Evolutionary conservation across 2,113 vertebrate genomes (phyloP), one percentile per base, ranked within the genome.

Genomic region (Vicugna pacos): DNA sequence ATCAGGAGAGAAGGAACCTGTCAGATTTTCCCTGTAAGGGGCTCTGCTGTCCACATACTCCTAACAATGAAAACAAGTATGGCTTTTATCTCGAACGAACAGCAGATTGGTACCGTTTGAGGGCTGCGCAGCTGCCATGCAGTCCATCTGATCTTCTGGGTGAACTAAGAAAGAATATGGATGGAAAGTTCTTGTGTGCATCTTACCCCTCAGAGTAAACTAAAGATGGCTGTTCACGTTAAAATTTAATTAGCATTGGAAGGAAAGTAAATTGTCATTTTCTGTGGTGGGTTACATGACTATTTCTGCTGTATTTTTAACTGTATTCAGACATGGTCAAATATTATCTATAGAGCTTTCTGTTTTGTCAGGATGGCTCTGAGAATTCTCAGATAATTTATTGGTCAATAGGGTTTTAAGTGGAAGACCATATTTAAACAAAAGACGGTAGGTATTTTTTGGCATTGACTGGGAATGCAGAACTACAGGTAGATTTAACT

Each of bases 201-300:
- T 92, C 65, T 76, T 69, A 72, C 13, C 81, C 62, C 67, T 62
- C 12, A 11, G 72, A 46, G 38, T 42, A 20, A 76, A 76, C 24
- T 62, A 76, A 82, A 95, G 64, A 58, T 73, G n/a, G n/a, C 35
- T 30, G 6, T 93, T 83, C n/a, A 56, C 42, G 26, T 86, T 80
- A 83, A 91, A 58, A 84, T 73, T 58, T 60, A 69, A 79, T 92
- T 93, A 76, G 17, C 17, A 90, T 62, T 12, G 12, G 54, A 93
- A 70, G n/a, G 65, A 93, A 94, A 88, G 48, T 93, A 81, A 80
- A 46, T 77, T 38, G 67, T 62, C 42, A 70, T 88, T 95, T 96
- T 86, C 60, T 84, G 1, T 96, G 76, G 32, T 85, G 38, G 65
- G 8, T 67, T 67, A 93, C 32, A 24, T 75, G 15, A 75, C 16